Evolutionary conservation across 2,797 vertebrate genomes (phyloP).

Genomic region (Micromesistius poutassou): DNA sequence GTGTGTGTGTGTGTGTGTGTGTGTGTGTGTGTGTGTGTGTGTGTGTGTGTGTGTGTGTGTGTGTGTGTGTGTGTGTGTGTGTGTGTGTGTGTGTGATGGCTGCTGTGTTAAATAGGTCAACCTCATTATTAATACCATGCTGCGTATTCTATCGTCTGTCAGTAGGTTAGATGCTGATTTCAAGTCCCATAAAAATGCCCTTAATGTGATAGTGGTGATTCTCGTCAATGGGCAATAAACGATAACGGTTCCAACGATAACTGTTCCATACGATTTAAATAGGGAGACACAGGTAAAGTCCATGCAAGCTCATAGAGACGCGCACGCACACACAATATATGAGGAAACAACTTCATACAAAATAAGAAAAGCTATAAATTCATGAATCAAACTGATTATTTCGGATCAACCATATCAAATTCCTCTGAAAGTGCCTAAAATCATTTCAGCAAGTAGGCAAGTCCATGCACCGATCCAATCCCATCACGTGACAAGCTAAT

Average conservation of each 20-base stretch:
- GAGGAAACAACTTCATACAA: not conserved
- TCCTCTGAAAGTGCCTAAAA: too few species aligned
- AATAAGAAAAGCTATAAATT: not conserved
- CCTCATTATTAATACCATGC: constrained; percentile 48
- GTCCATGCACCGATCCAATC: too few species aligned
- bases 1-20: constrained; percentile 13
- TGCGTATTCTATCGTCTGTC: constrained; percentile 35
- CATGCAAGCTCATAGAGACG: not conserved
- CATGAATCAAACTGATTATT: not conserved
- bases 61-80: constrained; percentile 4
- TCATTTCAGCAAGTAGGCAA: too few species aligned
- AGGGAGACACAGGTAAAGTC: not conserved
- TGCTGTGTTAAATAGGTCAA: constrained; percentile 57
- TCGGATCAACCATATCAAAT: not conserved
- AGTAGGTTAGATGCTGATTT: constrained; percentile 10
- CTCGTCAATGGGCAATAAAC: constrained; percentile 11
- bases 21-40: constrained; percentile 25
- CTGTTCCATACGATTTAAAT: not conserved
- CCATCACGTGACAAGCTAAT: too few species aligned
- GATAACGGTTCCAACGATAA: not conserved
- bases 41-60: constrained; percentile 21
- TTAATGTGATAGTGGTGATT: constrained; percentile 21
- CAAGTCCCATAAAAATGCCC: constrained; percentile 1
- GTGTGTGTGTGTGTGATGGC: constrained; percentile 14
- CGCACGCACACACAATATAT: not conserved